A percentile compares a stretch with the other conserved stretches of the same genome.
Conservation (phyloP, 1,140 invertebrate species). For the Drosophila biarmipes region DNA sequence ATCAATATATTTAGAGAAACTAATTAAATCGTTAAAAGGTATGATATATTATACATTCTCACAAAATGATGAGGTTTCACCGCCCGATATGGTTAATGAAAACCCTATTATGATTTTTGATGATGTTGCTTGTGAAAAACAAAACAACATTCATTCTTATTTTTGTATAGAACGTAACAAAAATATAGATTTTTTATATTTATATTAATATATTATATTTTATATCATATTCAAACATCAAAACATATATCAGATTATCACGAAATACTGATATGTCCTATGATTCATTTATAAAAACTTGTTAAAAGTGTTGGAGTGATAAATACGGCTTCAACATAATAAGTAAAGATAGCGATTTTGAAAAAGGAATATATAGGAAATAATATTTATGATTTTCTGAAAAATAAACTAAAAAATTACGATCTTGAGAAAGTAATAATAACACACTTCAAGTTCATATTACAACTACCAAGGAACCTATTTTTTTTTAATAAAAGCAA, state of each 20-base stretch:
- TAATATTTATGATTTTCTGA: no score
- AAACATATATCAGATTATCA: slow-evolving; percentile 60
- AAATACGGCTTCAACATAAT: slow-evolving; percentile 71
- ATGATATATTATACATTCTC: slow-evolving; percentile 7
- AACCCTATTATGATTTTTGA: slow-evolving; percentile 13
- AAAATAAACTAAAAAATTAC: no score
- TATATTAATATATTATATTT: neutral
- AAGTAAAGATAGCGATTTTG: slow-evolving; percentile 54
- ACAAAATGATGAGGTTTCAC: slow-evolving; percentile 2
- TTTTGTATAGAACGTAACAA: neutral
- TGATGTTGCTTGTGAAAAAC: slow-evolving; percentile 6
- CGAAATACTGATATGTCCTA: slow-evolving; percentile 15
- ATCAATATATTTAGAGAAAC: no score
- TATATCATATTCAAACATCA: neutral
- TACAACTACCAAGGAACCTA: slow-evolving; percentile 8
- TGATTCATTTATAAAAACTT: slow-evolving; percentile 15
- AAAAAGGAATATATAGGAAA: slow-evolving; percentile 10
- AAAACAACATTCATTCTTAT: neutral
- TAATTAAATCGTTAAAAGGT: neutral
- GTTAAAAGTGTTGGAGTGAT: slow-evolving; percentile 47
- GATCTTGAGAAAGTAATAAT: no score
- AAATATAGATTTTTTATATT: neutral
- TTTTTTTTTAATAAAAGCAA: slow-evolving; percentile 10
- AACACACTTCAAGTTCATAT: neutral
- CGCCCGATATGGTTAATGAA: neutral